phyloP scores from a whole-genome alignment of 2,113 vertebrate genomes.

The Aegithalos caudatus region DNA sequence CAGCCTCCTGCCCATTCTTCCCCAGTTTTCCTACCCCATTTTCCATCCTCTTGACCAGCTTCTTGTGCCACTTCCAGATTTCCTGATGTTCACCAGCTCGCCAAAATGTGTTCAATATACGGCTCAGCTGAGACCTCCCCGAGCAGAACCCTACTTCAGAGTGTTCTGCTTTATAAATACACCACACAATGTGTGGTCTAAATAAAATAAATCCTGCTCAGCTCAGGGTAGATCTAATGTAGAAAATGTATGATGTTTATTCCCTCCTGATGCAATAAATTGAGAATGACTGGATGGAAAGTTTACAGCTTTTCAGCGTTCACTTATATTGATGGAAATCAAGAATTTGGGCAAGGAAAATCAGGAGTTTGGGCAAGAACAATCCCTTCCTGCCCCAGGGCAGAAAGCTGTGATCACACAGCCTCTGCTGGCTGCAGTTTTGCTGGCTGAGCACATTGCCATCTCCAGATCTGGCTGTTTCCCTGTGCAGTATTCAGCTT shows the following conservation, averaged over 20 bases:
- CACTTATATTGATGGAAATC: conserved; percentile 18
- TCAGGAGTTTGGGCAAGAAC: neutral
- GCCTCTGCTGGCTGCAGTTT: neutral
- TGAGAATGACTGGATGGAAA: conserved; percentile 26
- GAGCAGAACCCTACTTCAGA: conserved; percentile 27
- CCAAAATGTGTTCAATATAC: neutral
- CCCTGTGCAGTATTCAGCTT: neutral
- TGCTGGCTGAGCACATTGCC: neutral
- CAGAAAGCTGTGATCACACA: neutral
- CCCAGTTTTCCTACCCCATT: neutral
- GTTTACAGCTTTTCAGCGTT: neutral
- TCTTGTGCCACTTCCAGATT: neutral
- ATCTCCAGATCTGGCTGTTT: neutral
- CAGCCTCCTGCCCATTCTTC: neutral
- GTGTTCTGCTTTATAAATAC: conserved; percentile 56
- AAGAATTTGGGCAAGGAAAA: conserved; percentile 10
- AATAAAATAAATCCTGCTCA: conserved; percentile 50
- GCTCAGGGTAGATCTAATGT: conserved; percentile 27
- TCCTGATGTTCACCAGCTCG: neutral
- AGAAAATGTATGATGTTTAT: conserved; percentile 56
- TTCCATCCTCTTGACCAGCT: neutral
- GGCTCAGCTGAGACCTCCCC: neutral
- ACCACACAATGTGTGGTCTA: conserved; percentile 56
- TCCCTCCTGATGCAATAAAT: conserved; percentile 46
- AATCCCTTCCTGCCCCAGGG: neutral